Percentiles rank a stretch among this genome's conserved stretches.
phyloP scores from a whole-genome alignment of 2,113 vertebrate species.

The Empidonax alnorum region DNA sequence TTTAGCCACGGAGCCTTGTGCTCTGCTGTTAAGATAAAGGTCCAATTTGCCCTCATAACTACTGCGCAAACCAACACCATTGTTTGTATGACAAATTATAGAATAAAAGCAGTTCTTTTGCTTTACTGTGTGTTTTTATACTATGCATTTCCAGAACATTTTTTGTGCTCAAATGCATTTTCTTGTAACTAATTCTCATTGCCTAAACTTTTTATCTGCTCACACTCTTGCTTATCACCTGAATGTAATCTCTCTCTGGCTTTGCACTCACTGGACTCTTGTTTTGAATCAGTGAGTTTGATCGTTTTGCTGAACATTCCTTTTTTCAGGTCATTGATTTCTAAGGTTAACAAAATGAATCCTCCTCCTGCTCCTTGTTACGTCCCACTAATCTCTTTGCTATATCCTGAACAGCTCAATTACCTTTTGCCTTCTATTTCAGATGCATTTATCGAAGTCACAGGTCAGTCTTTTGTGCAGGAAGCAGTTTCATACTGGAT shows the following conservation, averaged over 20 bases:
- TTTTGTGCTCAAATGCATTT: neutral
- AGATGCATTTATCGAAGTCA: conserved; percentile 13
- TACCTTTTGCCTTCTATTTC: conserved; percentile 53
- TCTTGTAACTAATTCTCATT: neutral
- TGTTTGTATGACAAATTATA: neutral
- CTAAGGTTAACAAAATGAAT: conserved; percentile 58
- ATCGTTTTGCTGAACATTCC: conserved; percentile 38
- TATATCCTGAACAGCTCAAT: conserved; percentile 33
- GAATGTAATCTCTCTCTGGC: neutral
- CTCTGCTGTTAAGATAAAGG: neutral
- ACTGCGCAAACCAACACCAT: neutral
- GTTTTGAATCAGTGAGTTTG: conserved; percentile 52
- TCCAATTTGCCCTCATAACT: neutral
- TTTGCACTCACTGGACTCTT: neutral
- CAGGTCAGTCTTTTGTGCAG: conserved; percentile 14
- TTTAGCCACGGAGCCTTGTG: neutral
- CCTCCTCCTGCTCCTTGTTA: conserved; percentile 14
- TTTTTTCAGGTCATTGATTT: conserved; percentile 68
- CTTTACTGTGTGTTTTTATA: neutral
- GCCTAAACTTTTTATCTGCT: neutral
- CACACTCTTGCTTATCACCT: neutral
- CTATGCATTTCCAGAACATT: neutral
- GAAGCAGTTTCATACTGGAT: conserved; percentile 15
- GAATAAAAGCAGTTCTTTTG: neutral
- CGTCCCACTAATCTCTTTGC: neutral